Base-by-base conservation (phyloP, 2,888 invertebrate species). In the Epistrophe grossulariae region DNA sequence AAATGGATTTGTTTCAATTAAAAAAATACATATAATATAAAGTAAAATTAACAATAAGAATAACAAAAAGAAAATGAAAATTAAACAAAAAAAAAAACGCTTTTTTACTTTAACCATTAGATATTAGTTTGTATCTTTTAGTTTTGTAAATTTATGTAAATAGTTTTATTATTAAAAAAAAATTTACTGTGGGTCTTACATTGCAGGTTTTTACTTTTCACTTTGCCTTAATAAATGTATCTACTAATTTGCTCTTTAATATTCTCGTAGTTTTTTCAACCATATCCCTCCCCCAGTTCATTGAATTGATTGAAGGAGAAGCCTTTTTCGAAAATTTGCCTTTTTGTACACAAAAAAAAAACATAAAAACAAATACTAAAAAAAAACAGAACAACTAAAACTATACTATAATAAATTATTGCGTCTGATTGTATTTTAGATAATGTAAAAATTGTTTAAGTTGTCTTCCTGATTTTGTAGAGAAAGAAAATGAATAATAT, bases 391-490 rank as follows among this genome's bases (percentile, higher is more conserved):
- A 77, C 77, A 84, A 85, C 81, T 78, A 81, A 85, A 59, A 82
- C 64, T 68, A 68, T 68, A 85, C 82, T 81, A 78, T 81, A 40
- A 55, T 55, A 55, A 55, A 70, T 70, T 70, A 70, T 70, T 70
- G 70, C 77, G 77, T 81, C 85, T 85, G 85, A 85, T 84, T 85
- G 81, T 85, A 85, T 84, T 84, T 82, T 78, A 78, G 73, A 70
- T 62, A 70, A 60, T 78, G 50, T 79, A 50, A 73, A 68, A 19
- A 45, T 31, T 70, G 13, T 62, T 83, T 79, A 40, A 52, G 50
- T 81, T 84, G 50, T 76, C 35, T n/a, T 80, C 59, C 70, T 50
- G 10, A 48, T 83, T 83, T 79, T 57, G n/a, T 64, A 62, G 19
- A 73, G 55, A 28, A 68, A 60, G 6, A 55, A 62, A 60, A 55